phyloP scores from a whole-genome alignment of 2,797 vertebrate genomes.

The Sphenopsis melanotis region DNA sequence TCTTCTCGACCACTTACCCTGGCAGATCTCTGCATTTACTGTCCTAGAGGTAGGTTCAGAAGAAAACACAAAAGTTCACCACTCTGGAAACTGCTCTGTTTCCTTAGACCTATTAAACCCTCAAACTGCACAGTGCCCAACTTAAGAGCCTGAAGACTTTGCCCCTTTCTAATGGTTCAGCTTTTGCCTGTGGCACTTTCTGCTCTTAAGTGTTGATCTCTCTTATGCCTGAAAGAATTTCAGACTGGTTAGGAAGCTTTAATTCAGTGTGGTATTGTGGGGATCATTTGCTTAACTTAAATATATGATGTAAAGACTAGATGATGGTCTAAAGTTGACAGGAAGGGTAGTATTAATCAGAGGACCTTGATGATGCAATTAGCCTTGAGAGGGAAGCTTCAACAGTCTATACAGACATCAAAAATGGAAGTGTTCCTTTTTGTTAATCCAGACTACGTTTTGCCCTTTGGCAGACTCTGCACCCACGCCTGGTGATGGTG shows the following conservation, averaged over 20 bases:
- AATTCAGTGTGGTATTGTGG: background rate
- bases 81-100: background rate
- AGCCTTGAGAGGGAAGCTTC: constrained; percentile 30
- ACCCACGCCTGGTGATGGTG: background rate
- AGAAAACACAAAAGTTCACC: background rate
- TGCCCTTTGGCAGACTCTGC: background rate
- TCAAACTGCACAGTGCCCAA: background rate
- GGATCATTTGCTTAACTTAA: constrained; percentile 1
- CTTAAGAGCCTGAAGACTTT: background rate
- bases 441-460: background rate
- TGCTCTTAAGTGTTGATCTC: background rate
- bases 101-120: background rate
- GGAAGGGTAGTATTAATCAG: constrained; percentile 47
- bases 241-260: background rate
- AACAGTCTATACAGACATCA: background rate
- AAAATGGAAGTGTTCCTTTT: background rate
- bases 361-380: constrained; percentile 63
- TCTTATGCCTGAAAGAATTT: background rate
- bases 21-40: background rate
- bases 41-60: background rate
- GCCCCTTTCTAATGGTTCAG: background rate
- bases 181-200: background rate
- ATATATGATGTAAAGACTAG: background rate
- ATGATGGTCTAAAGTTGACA: constrained; percentile 53
- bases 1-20: background rate